Evolutionary conservation across 2,888 invertebrate genomes (phyloP), one percentile per base, ranked within the genome.

Genomic region (Rhabditoides inermis): DNA sequence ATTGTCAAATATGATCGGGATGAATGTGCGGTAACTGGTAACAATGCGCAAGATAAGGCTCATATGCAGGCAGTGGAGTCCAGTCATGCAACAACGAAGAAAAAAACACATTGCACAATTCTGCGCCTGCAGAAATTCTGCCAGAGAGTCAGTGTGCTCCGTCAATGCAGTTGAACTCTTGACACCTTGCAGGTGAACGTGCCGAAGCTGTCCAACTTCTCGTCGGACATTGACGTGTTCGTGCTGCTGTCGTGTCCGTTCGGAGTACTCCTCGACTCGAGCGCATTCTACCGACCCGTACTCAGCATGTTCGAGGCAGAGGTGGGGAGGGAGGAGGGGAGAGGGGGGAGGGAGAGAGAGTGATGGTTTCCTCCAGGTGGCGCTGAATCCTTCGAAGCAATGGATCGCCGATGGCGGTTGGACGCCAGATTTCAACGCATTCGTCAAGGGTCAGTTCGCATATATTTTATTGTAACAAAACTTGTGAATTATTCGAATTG

Each of bases 141-240:
- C n/a, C n/a, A n/a, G n/a, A n/a, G n/a, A n/a, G n/a, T n/a, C n/a
- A n/a, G n/a, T n/a, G n/a, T n/a, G n/a, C n/a, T n/a, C n/a, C n/a
- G n/a, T n/a, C n/a, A n/a, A n/a, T n/a, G n/a, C n/a, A n/a, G n/a
- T n/a, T n/a, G n/a, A n/a, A n/a, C n/a, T n/a, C n/a, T n/a, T n/a
- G n/a, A n/a, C n/a, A n/a, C n/a, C 28, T 54, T 65, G 36, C 48
- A 70, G 70, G 56, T 91, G 2, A 94, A 90, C 80, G 86, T 88
- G 12, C 86, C 89, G 0, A 98, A 98, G 78, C 80, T 98, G 56
- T 90, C 91, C 0, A 98, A 98, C 79, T 91, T 94, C 77, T 85
- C 87, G 51, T 84, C 86, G 49, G 76, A 77, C 39, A 86, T 95
- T 60, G 92, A 95, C 73, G 84, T 88, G 40, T 98, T 88, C 79